phyloP scores from a whole-genome alignment of 2,797 vertebrate species.

The Pogonophryne albipinna region DNA sequence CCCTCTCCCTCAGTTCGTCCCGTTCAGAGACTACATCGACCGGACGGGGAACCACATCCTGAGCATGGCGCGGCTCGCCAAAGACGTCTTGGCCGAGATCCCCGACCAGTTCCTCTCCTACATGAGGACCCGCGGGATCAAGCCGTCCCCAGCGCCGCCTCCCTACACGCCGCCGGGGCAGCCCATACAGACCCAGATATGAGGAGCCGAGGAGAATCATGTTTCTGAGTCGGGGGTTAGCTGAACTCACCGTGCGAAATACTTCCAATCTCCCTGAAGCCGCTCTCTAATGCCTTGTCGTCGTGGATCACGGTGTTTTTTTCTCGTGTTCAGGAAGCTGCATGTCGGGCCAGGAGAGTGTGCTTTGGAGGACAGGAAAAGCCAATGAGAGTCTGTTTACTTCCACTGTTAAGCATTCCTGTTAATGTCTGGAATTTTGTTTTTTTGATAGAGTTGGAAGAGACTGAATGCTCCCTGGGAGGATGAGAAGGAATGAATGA shows the following conservation, averaged over 20 bases:
- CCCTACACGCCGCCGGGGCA: slow-evolving; percentile 92
- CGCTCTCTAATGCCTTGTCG: slow-evolving; percentile 64
- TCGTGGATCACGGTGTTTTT: slow-evolving; percentile 52
- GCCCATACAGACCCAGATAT: slow-evolving; percentile 95
- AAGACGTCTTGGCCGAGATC: slow-evolving; percentile 96
- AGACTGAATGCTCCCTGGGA: slow-evolving; percentile 21
- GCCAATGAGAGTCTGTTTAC: slow-evolving; percentile 83
- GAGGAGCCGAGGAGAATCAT: slow-evolving; percentile 61
- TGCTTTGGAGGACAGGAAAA: slow-evolving; percentile 52
- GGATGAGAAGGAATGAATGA: slow-evolving; percentile 30
- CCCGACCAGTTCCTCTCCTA: slow-evolving; percentile 98
- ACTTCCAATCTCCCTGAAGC: slow-evolving; percentile 73
- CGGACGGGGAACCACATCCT: slow-evolving; percentile 94
- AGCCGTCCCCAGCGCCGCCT: slow-evolving; percentile 93
- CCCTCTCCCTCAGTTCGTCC: slow-evolving; percentile 89
- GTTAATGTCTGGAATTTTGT: slow-evolving; percentile 75
- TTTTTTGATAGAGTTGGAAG: slow-evolving; percentile 16
- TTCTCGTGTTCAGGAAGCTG: slow-evolving; percentile 76
- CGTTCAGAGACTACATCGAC: slow-evolving; percentile 97
- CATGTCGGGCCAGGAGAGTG: slow-evolving; percentile 43
- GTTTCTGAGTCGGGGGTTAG: slow-evolving; percentile 36
- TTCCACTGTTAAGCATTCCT: slow-evolving; percentile 82
- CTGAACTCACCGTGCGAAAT: slow-evolving; percentile 50
- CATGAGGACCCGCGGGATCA: slow-evolving; percentile 97
- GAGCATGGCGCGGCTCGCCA: slow-evolving; percentile 97